Percentiles rank a stretch among this genome's conserved stretches.
Evolutionary conservation across 1,140 invertebrate genomes (phyloP).

Genomic region (Teleopsis dalmanni): DNA sequence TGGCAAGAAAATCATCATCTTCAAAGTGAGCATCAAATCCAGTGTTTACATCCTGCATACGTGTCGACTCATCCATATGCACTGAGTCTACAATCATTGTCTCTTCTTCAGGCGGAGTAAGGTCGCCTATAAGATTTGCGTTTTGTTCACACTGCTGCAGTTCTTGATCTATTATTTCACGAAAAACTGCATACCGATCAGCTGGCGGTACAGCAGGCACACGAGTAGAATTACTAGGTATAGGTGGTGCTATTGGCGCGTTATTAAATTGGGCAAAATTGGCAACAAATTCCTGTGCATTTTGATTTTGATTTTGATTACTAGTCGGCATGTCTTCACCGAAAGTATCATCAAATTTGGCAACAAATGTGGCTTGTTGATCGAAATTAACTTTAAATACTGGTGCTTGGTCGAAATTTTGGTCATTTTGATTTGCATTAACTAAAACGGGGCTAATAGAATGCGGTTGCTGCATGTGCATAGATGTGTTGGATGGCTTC

Average conservation of each 20-base stretch:
- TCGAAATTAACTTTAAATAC: conserved; percentile 55
- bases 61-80: not conserved
- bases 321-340: conserved; percentile 26
- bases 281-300: conserved; percentile 48
- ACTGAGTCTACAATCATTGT: not conserved
- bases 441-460: too few relatives aligned
- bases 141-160: conserved; percentile 50
- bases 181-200: conserved; percentile 77
- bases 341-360: conserved; percentile 55
- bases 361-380: conserved; percentile 41
- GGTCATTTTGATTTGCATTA: not conserved
- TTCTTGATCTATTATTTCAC: conserved; percentile 70
- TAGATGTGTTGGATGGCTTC: conserved; percentile 23
- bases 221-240: conserved; percentile 20
- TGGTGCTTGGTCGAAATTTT: conserved; percentile 10
- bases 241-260: conserved; percentile 34
- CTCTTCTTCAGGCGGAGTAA: not conserved
- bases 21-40: conserved; percentile 7
- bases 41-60: not conserved
- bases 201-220: conserved; percentile 45
- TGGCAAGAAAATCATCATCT: conserved; percentile 4
- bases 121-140: conserved; percentile 36
- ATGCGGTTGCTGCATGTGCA: conserved; percentile 6
- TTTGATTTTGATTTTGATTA: conserved; percentile 3
- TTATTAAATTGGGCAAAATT: conserved; percentile 55